Evolutionary conservation across 64 coral and sea anemone species (phyloP).

Genomic region (Pocillopora damicornis): DNA sequence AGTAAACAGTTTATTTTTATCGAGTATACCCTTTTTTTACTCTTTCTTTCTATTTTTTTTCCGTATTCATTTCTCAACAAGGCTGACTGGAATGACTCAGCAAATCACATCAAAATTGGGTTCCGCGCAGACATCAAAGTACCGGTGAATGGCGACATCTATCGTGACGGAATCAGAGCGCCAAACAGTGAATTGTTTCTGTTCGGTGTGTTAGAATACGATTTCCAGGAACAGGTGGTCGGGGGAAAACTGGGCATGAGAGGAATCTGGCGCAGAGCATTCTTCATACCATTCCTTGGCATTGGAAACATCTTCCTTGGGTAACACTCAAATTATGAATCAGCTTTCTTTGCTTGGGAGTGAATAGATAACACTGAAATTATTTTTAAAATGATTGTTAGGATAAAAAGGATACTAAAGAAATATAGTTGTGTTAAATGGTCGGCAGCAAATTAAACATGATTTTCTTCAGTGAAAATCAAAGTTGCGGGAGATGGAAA

Average conservation of each 20-base stretch:
- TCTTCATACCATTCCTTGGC: constrained; percentile 69
- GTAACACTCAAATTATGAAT: constrained; percentile 19
- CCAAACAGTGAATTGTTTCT: constrained; percentile 79
- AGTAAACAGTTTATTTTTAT: no score
- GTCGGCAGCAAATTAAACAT: no score
- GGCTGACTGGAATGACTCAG: constrained; percentile 81
- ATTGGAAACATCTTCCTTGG: constrained; percentile 81
- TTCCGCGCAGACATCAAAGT: constrained; percentile 86
- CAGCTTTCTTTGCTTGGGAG: not conserved
- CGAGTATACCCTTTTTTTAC: no score
- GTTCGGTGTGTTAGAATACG: constrained; percentile 79
- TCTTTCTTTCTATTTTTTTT: not conserved
- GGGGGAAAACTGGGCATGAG: constrained; percentile 81
- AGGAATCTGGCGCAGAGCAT: constrained; percentile 87
- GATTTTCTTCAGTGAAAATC: no score
- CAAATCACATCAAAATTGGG: constrained; percentile 65
- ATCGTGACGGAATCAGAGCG: constrained; percentile 79
- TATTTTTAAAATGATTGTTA: no score
- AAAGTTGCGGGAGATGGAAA: no score
- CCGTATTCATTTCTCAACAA: not conserved
- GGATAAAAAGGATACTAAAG: no score
- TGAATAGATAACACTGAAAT: no score
- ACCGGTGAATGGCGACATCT: constrained; percentile 82
- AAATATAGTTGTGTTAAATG: no score
- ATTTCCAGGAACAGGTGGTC: constrained; percentile 61